Base-by-base conservation (phyloP, 2,888 invertebrate species). In the Seira sanloemensis region DNA sequence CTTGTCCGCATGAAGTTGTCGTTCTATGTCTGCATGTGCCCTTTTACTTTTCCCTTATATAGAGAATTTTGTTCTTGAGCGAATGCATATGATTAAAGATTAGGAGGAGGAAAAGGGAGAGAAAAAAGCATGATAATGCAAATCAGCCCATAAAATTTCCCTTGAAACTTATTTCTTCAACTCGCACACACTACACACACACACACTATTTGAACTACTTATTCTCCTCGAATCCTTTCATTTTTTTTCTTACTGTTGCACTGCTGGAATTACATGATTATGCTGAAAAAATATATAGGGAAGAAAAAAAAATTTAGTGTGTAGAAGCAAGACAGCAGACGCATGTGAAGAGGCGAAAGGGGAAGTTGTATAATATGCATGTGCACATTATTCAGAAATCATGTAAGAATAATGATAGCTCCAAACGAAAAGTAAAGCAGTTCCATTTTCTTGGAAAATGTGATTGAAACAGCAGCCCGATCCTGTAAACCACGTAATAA, bases 121-220 rank as follows among this genome's bases (percentile, higher is more conserved):
- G 24, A 78, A 78, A 85, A 78, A 50, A 80, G 77, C 68, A 73
- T 84, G 80, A 77, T 86, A 84, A 86, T 86, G 86, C 86, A 86
- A 86, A 84, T 86, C 80, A 74, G 73, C 68, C 77, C 78, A 84
- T 86, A 86, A 86, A 83, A 86, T 84, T 78, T 83, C 79, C 71
- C 82, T 82, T 79, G 75, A 79, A 83, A 78, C 83, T 82, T 78
- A 68, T 83, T 83, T 75, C 71, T 73, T 67, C 69, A n/a, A n/a
- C n/a, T 72, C 66, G n/a, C n/a, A n/a, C n/a, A n/a, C n/a, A n/a
- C n/a, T n/a, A n/a, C n/a, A n/a, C 37, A 46, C 71, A 12, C 54
- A 27, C 50, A 18, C 58, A 16, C 54, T 62, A 62, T 62, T 62
- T 7, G 62, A 62, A 62, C 62, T 62, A 62, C 62, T 62, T 62